These are phyloP conservation scores for Epinephelus lanceolatus DNA, from an alignment of 2,113 vertebrate species.

Conservation along the genomic window DNA sequence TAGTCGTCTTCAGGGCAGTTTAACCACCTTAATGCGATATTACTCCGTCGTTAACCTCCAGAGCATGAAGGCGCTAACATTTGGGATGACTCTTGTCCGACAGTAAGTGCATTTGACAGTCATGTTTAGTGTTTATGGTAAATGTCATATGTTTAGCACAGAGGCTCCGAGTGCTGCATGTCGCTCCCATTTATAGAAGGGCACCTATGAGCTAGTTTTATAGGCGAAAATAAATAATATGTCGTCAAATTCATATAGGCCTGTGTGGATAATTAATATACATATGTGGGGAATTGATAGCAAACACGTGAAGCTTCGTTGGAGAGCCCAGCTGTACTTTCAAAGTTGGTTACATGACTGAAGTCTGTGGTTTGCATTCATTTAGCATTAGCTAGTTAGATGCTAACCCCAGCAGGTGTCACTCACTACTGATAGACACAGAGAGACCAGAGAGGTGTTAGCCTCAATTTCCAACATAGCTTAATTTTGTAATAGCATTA, in stretches of 20 bases:
- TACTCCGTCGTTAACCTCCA: not conserved
- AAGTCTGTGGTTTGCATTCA: too few relatives aligned
- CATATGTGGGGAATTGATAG: too few relatives aligned
- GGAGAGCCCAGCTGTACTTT: too few relatives aligned
- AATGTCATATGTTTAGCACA: not conserved
- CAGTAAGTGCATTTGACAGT: conserved; percentile 78
- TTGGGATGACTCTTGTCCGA: conserved; percentile 81
- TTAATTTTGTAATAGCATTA: not conserved
- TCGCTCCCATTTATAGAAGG: not conserved
- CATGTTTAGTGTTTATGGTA: not conserved
- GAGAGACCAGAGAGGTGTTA: too few relatives aligned
- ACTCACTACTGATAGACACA: too few relatives aligned
- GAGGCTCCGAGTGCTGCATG: not conserved
- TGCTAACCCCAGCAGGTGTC: too few relatives aligned
- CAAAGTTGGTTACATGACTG: too few relatives aligned
- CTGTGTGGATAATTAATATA: not conserved
- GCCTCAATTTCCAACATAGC: not conserved
- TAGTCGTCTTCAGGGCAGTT: not conserved
- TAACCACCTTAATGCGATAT: not conserved
- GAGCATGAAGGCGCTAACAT: conserved; percentile 60
- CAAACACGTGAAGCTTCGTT: too few relatives aligned
- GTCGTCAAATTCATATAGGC: too few relatives aligned
- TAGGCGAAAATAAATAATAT: not conserved
- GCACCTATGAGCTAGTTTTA: not conserved
- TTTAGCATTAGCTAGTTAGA: too few relatives aligned